These are phyloP conservation scores for Dynastes maya DNA, from an alignment of 2,888 invertebrate species.

Conservation along the genomic window DNA sequence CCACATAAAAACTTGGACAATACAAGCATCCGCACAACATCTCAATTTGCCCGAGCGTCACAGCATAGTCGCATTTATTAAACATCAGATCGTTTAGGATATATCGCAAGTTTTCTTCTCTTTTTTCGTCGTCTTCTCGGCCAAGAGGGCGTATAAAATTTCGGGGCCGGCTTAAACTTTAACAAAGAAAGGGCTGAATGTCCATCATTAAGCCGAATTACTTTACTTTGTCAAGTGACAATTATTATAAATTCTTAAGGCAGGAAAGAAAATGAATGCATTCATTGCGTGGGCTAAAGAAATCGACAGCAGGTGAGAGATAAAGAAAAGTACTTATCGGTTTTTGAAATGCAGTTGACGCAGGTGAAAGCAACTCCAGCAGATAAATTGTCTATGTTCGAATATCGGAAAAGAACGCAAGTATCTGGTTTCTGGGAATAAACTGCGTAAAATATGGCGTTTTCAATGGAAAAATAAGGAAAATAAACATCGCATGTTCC, in stretches of 20 bases:
- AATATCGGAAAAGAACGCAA: neutral
- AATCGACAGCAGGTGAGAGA: constrained; percentile 38
- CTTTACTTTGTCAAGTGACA: constrained; percentile 18
- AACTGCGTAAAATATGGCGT: constrained; percentile 17
- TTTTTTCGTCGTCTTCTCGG: neutral
- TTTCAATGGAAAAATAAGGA: neutral
- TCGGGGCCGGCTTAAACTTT: constrained; percentile 11
- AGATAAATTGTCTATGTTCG: constrained; percentile 33
- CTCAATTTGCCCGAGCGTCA: constrained; percentile 20
- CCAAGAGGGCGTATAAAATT: constrained; percentile 1
- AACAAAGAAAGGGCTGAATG: constrained; percentile 23
- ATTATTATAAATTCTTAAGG: constrained; percentile 29
- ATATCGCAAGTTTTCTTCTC: constrained; percentile 14
- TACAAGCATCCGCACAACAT: constrained; percentile 37
- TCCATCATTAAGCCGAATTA: constrained; percentile 23
- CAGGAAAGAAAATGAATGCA: neutral
- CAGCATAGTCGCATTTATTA: constrained; percentile 40
- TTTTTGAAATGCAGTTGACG: constrained; percentile 11
- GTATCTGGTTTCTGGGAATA: constrained; percentile 11
- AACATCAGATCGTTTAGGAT: constrained; percentile 27
- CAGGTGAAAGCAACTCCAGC: constrained; percentile 24
- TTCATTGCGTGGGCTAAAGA: neutral
- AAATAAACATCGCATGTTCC: neutral
- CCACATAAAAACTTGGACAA: constrained; percentile 44
- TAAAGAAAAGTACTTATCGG: constrained; percentile 31